Evolutionary conservation across 2,113 vertebrate genomes (phyloP).

Genomic region (Psilopogon haemacephalus): DNA sequence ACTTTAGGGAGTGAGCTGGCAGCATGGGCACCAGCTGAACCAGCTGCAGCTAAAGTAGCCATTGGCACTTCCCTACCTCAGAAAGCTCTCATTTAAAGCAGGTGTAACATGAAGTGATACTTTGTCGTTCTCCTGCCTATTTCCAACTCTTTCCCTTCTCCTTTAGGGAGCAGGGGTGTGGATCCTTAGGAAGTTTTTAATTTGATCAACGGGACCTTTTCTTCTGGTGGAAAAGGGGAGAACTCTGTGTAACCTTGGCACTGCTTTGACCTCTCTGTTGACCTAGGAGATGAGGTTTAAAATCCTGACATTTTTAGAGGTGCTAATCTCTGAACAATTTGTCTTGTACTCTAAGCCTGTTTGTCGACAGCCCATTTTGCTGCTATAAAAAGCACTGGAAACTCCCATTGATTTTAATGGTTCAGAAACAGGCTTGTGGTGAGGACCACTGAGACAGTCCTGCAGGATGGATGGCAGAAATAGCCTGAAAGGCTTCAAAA

Average conservation of each 20-base stretch:
- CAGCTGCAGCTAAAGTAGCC: background rate
- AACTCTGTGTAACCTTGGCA: background rate
- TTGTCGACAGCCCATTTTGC: background rate
- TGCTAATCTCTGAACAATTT: conserved; percentile 5
- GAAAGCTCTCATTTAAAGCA: background rate
- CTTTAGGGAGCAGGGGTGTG: background rate
- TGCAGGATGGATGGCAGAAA: background rate
- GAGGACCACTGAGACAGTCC: background rate
- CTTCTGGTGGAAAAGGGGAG: background rate
- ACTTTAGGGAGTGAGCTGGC: background rate
- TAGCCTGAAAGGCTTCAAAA: background rate
- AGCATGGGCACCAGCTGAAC: rapidly evolving
- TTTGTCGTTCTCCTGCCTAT: background rate
- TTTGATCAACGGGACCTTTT: background rate
- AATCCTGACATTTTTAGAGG: conserved; percentile 32
- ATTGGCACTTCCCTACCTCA: background rate
- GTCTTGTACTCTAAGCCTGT: background rate
- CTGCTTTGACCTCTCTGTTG: rapidly evolving
- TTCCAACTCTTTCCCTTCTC: background rate
- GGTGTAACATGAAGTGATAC: background rate
- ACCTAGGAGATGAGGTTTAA: background rate
- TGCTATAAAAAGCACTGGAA: conserved; percentile 4
- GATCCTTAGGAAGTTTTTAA: background rate
- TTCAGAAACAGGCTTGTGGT: background rate
- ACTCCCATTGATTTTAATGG: background rate